phyloP scores from a whole-genome alignment of 1,140 invertebrate genomes.

The Epicauta chinensis region DNA sequence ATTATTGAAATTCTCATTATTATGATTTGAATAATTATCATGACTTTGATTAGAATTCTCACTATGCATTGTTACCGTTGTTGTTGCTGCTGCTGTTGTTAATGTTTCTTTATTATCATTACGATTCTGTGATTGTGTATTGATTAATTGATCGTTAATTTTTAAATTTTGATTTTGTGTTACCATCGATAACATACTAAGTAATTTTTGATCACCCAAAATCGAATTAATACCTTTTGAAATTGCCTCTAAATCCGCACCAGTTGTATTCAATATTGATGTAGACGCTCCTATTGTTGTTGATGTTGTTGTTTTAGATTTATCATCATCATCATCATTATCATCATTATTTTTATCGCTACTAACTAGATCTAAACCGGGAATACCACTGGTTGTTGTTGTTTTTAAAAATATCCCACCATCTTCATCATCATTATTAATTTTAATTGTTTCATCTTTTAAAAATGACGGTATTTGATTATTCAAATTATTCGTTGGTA shows the following conservation, averaged over 20 bases:
- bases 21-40: conserved; percentile 18
- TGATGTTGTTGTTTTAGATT: conserved; percentile 37
- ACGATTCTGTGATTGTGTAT: conserved; percentile 3
- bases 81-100: background rate
- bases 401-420: conserved; percentile 23
- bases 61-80: too few species aligned
- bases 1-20: conserved; percentile 8
- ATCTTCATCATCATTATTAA: conserved; percentile 7
- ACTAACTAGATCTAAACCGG: conserved; percentile 57
- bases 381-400: conserved; percentile 45
- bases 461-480: too few species aligned
- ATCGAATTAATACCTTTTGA: conserved; percentile 54
- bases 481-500: conserved; percentile 22
- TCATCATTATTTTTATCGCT: conserved; percentile 33
- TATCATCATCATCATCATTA: conserved; percentile 15
- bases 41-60: conserved; percentile 25
- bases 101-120: too few species aligned
- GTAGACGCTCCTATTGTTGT: conserved; percentile 19
- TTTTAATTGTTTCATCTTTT: conserved; percentile 7
- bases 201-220: conserved; percentile 53
- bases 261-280: background rate
- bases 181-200: conserved; percentile 52
- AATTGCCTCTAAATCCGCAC: conserved; percentile 50
- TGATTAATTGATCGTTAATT: conserved; percentile 1
- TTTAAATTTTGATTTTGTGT: conserved; percentile 29